phyloP scores from a whole-genome alignment of 2,888 invertebrate genomes.

The Drosophila fulvimacula region DNA sequence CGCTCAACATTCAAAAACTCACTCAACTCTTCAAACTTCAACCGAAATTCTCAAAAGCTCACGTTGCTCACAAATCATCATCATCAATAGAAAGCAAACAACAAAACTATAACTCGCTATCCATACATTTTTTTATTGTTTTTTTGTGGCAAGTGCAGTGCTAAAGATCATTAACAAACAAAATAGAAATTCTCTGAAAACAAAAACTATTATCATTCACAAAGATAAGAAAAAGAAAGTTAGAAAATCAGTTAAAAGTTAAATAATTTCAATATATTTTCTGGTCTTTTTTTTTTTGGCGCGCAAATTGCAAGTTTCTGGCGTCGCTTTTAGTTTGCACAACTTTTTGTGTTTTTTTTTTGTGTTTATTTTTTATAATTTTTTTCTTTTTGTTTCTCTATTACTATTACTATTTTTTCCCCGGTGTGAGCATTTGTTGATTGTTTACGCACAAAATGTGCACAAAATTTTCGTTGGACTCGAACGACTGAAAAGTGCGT shows the following conservation, averaged over 20 bases:
- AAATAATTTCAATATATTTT: background rate
- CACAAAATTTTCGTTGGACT: conserved; percentile 75
- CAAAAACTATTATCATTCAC: background rate
- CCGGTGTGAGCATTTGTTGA: conserved; percentile 45
- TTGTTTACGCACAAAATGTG: conserved; percentile 72
- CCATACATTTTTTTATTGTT: conserved; percentile 45
- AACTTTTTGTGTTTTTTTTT: conserved; percentile 20
- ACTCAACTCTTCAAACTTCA: conserved; percentile 31
- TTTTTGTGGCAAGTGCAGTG: conserved; percentile 50
- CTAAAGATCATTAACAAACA: conserved; percentile 23
- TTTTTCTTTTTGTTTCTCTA: conserved; percentile 7
- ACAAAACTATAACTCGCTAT: conserved; percentile 29
- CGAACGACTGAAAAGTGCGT: conserved; percentile 79
- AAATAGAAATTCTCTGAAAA: background rate
- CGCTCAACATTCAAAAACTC: conserved; percentile 27
- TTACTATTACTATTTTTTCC: conserved; percentile 29
- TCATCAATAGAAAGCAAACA: conserved; percentile 14
- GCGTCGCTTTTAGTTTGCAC: conserved; percentile 10
- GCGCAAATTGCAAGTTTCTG: conserved; percentile 9
- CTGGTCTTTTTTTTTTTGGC: conserved; percentile 11
- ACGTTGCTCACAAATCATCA: conserved; percentile 37
- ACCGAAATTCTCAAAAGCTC: conserved; percentile 26
- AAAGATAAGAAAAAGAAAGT: conserved; percentile 1
- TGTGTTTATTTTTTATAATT: conserved; percentile 11
- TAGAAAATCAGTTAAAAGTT: background rate